Base-by-base conservation (phyloP, 64 coral and sea anemone species). In the Dendronephthya gigantea region DNA sequence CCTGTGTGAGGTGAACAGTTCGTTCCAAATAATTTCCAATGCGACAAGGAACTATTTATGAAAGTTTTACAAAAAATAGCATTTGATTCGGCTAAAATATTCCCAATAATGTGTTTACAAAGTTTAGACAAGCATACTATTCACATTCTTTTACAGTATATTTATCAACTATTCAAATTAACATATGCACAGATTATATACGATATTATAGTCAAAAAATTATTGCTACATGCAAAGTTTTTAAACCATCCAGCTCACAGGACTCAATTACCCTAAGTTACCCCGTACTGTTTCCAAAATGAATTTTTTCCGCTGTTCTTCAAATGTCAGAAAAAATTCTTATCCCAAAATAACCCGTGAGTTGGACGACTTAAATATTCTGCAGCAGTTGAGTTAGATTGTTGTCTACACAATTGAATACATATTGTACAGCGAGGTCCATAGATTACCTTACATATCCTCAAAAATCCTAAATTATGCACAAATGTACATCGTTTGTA, bases 401-500 rank as follows among this genome's bases (percentile, higher is more conserved):
- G 55, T 62, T 17, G 55, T 62, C 55, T 62, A 62, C 55, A 62
- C 55, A 62, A 62, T 62, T 62, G 55, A 62, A 62, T 62, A 62
- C 55, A 62, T 62, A 62, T 62, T 62, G 55, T 62, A 62, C 55
- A 62, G 19, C 5, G 55, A 62, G 55, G 55, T 62, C 55, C 55
- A 62, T 62, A 62, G 41, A 45, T 45, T 45, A 45, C 41, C 41
- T 45, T 45, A 45, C 25, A 62, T 62, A 62, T 62, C 55, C 55
- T 62, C 55, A 62, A 62, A 62, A 62, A 3, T 79, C 72, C 72
- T 79, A 79, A 79, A 79, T 79, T 79, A 79, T 79, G 72, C 72
- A 79, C 72, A 79, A 79, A 79, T 79, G 72, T 79, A 79, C 72
- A 79, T 19, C 27, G 32, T 79, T 34, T 79, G 36, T 39, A 79